These are phyloP conservation scores for Chymomyza fuscimana DNA, from an alignment of 2,888 invertebrate species.

Conservation along the genomic window DNA sequence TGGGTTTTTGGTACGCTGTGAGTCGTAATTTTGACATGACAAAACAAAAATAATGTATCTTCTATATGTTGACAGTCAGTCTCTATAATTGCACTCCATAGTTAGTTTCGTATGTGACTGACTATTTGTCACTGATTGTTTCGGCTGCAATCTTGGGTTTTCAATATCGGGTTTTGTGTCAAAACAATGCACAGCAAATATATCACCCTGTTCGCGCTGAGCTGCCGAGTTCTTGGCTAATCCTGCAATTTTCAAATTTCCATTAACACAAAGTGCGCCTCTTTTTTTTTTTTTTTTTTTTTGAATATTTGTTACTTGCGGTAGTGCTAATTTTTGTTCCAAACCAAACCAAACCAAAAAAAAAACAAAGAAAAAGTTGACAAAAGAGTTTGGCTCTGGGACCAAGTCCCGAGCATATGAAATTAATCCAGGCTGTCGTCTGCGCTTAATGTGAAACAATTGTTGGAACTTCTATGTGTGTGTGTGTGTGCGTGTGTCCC, in stretches of 20 bases:
- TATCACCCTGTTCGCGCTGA: not conserved
- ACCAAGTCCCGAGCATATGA: slow-evolving; percentile 38
- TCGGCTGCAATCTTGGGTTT: slow-evolving; percentile 26
- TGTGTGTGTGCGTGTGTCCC: slow-evolving; percentile 24
- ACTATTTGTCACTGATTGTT: slow-evolving; percentile 39
- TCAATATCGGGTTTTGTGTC: slow-evolving; percentile 36
- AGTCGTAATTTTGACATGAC: slow-evolving; percentile 76
- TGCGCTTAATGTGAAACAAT: slow-evolving; percentile 14
- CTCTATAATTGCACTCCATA: not conserved
- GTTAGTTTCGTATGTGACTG: slow-evolving; percentile 12
- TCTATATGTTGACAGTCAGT: not conserved
- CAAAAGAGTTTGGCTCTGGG: slow-evolving; percentile 3
- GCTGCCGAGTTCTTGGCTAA: slow-evolving; percentile 39
- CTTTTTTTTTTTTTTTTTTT: slow-evolving; percentile 10
- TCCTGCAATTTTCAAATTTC: slow-evolving; percentile 60
- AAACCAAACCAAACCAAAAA: slow-evolving; percentile 34
- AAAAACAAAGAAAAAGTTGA: not conserved
- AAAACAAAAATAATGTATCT: slow-evolving; percentile 64
- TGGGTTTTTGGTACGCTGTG: slow-evolving; percentile 35
- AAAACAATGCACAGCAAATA: slow-evolving; percentile 45
- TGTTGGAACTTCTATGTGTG: not conserved
- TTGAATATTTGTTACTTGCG: slow-evolving; percentile 1
- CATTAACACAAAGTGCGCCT: slow-evolving; percentile 30
- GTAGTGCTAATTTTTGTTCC: slow-evolving; percentile 53
- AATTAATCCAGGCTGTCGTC: slow-evolving; percentile 61